Evolutionary conservation across 2,113 vertebrate species (phyloP).

Genomic region (Varanus komodoensis): DNA sequence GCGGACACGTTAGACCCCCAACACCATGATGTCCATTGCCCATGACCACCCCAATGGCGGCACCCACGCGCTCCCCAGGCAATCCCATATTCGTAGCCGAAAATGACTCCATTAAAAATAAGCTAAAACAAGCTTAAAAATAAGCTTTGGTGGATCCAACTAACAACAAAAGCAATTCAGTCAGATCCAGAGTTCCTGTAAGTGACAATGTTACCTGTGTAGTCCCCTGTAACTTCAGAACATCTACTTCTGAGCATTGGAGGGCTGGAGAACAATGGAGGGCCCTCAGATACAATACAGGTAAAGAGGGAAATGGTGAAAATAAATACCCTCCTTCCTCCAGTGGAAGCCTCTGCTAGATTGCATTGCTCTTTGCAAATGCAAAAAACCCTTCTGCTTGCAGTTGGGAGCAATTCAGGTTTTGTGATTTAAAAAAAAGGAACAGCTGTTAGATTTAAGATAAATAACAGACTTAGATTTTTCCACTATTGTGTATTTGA

Average conservation of each 20-base stretch:
- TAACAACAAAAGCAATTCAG: neutral
- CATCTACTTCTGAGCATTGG: neutral
- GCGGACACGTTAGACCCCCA: too few relatives aligned
- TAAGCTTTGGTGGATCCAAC: neutral
- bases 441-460: neutral
- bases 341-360: neutral
- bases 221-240: neutral
- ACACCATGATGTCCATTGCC: too few relatives aligned
- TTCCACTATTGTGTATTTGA: neutral
- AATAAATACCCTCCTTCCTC: neutral
- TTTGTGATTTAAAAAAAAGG: neutral
- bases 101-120: too few relatives aligned
- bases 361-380: neutral
- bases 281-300: neutral
- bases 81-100: too few relatives aligned
- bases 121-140: too few relatives aligned
- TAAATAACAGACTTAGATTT: neutral
- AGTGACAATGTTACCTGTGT: neutral
- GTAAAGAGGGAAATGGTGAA: neutral
- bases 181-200: neutral
- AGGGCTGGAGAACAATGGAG: neutral
- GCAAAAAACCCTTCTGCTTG: neutral
- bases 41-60: too few relatives aligned
- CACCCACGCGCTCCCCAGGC: too few relatives aligned
- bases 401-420: neutral